Percentiles rank a stretch among this genome's conserved stretches.
Conservation (phyloP, 1,140 invertebrate genomes). For the Drosophila bifasciata region DNA sequence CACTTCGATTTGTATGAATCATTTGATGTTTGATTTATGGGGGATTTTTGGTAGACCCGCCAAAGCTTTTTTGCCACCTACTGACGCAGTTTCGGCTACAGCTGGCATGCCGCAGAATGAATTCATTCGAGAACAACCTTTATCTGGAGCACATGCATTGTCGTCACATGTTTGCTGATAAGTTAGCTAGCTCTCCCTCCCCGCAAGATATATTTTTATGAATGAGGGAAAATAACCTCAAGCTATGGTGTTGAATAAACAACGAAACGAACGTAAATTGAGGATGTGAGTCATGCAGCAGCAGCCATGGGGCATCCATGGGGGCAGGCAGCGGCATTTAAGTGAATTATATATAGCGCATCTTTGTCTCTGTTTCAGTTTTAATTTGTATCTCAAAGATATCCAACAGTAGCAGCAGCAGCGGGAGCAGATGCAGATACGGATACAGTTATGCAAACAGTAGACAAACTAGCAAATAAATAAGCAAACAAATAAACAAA, state of each 20-base stretch:
- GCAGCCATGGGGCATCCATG: too few species aligned
- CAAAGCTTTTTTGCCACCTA: conserved; percentile 6
- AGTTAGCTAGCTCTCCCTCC: neutral
- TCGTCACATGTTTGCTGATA: conserved; percentile 40
- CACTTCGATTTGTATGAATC: conserved; percentile 27
- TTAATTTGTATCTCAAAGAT: conserved; percentile 56
- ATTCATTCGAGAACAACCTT: conserved; percentile 12
- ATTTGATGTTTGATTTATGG: conserved; percentile 20
- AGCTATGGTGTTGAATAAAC: conserved; percentile 21
- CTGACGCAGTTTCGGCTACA: conserved; percentile 15
- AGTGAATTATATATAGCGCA: conserved; percentile 54
- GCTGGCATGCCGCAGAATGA: conserved; percentile 1
- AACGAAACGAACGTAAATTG: conserved; percentile 43
- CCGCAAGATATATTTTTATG: conserved; percentile 16
- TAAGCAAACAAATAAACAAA: conserved; percentile 9
- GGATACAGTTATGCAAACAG: conserved; percentile 5
- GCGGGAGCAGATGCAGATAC: conserved; percentile 2
- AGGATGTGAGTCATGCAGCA: conserved; percentile 51
- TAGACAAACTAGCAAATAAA: conserved; percentile 24
- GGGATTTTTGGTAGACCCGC: neutral
- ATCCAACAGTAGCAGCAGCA: conserved; percentile 13
- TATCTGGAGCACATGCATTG: conserved; percentile 12
- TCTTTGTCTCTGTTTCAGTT: conserved; percentile 17
- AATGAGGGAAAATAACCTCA: conserved; percentile 32
- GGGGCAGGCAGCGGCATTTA: conserved; percentile 25